Percentiles rank a stretch among this genome's conserved stretches.
Conservation (phyloP, 2,888 invertebrate genomes). For the Hydriomena furcata region DNA sequence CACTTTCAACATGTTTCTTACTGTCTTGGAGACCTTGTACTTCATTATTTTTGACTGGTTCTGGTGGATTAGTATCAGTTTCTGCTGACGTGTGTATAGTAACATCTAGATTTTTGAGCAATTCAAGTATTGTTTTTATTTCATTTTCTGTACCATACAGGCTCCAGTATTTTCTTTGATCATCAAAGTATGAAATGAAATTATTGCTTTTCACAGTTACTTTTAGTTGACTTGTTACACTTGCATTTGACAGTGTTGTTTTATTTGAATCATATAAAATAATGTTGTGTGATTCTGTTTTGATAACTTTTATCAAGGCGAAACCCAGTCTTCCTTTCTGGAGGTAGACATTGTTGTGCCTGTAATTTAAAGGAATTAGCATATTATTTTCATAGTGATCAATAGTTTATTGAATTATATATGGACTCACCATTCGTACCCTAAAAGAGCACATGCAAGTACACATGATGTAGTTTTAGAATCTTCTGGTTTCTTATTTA, state of each 20-base stretch:
- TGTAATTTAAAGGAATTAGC: too few species aligned
- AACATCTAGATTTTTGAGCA: slow-evolving; percentile 50
- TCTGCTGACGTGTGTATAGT: slow-evolving; percentile 39
- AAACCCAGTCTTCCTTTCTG: slow-evolving; percentile 68
- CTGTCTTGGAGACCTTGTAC: slow-evolving; percentile 20
- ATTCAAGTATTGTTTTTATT: slow-evolving; percentile 50
- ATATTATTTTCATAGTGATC: too few species aligned
- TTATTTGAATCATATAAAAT: slow-evolving; percentile 70
- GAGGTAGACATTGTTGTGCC: slow-evolving; percentile 59
- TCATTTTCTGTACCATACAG: slow-evolving; percentile 58
- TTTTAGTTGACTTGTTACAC: slow-evolving; percentile 50
- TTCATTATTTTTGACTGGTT: slow-evolving; percentile 30
- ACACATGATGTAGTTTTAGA: slow-evolving; percentile 57
- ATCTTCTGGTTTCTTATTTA: slow-evolving; percentile 41
- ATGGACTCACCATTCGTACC: slow-evolving; percentile 65
- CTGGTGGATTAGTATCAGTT: slow-evolving; percentile 39
- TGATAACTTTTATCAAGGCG: slow-evolving; percentile 63
- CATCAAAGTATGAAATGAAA: slow-evolving; percentile 68
- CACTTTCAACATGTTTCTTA: slow-evolving; percentile 55
- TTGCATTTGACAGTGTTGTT: slow-evolving; percentile 59
- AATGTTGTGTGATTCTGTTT: slow-evolving; percentile 53
- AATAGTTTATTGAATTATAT: neutral
- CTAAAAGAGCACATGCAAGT: slow-evolving; percentile 63
- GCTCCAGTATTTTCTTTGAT: slow-evolving; percentile 65
- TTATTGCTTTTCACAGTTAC: slow-evolving; percentile 57